A percentile compares a stretch with the other conserved stretches of the same genome.
These are phyloP conservation scores for Digitonthophagus gazella DNA, from an alignment of 2,888 invertebrate genomes.

Conservation along the genomic window DNA sequence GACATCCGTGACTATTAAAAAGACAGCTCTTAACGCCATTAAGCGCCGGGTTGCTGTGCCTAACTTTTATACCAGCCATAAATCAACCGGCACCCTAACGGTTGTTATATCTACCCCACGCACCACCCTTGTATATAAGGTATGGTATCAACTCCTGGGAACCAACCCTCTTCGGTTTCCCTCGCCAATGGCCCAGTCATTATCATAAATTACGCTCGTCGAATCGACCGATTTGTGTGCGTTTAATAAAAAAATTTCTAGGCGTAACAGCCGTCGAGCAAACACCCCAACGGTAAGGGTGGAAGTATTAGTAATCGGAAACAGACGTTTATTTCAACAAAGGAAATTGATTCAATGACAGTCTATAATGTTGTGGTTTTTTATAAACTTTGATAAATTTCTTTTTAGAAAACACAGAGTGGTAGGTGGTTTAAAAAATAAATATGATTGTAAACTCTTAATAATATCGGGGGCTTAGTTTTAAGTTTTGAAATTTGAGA, in stretches of 20 bases:
- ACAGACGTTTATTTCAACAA: not conserved
- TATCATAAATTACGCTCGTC: not conserved
- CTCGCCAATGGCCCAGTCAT: not conserved
- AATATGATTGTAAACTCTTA: too few relatives aligned
- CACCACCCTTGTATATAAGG: not conserved
- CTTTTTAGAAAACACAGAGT: too few relatives aligned
- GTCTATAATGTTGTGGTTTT: too few relatives aligned
- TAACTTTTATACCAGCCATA: not conserved
- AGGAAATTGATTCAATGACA: not conserved
- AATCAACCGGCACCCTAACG: not conserved
- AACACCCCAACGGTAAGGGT: not conserved
- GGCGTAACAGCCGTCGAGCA: not conserved
- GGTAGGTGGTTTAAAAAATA: too few relatives aligned
- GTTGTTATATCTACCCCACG: not conserved
- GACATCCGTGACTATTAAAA: not conserved
- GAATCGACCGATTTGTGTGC: not conserved
- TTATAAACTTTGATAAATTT: too few relatives aligned
- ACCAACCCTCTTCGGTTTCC: not conserved
- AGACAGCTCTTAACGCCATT: not conserved
- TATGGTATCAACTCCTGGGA: not conserved
- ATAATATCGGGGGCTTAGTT: too few relatives aligned
- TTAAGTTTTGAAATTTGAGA: too few relatives aligned
- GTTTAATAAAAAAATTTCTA: not conserved
- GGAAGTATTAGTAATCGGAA: not conserved
- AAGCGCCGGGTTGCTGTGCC: not conserved